Evolutionary conservation across 2,113 vertebrate species (phyloP).

Genomic region (Zootoca vivipara): DNA sequence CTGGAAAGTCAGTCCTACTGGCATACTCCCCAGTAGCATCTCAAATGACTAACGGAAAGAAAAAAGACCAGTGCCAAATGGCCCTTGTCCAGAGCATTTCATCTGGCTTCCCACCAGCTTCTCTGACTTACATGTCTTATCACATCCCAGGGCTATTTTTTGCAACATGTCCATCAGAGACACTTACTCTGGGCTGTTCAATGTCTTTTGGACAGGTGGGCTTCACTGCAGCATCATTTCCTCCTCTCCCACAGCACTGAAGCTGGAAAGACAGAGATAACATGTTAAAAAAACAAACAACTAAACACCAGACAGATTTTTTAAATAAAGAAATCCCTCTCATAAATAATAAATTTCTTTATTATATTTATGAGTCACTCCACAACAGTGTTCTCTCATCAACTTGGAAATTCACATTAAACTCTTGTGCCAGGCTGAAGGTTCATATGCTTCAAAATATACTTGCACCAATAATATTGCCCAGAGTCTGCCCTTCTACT

Average conservation of each 20-base stretch:
- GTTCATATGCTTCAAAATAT: neutral
- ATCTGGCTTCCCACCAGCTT: neutral
- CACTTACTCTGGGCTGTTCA: slow-evolving; percentile 73
- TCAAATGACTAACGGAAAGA: neutral
- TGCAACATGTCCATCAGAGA: neutral
- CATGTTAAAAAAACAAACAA: neutral
- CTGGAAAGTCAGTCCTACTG: slow-evolving; percentile 3
- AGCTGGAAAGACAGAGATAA: slow-evolving; percentile 63
- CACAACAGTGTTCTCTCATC: neutral
- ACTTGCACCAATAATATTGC: neutral
- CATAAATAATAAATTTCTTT: neutral
- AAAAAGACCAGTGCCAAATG: neutral
- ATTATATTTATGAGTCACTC: neutral
- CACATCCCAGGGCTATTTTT: neutral
- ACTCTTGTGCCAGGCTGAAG: neutral
- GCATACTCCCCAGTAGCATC: neutral
- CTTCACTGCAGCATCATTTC: slow-evolving; percentile 59
- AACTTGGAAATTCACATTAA: neutral
- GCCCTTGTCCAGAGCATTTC: neutral
- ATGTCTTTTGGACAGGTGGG: slow-evolving; percentile 77
- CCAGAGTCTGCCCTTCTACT: neutral
- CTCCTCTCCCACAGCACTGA: slow-evolving; percentile 81
- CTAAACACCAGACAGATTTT: neutral
- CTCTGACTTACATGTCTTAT: neutral
- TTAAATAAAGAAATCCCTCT: neutral